These are phyloP conservation scores for Opisthocomus hoazin DNA, from an alignment of 2,113 vertebrate species.

Conservation along the genomic window DNA sequence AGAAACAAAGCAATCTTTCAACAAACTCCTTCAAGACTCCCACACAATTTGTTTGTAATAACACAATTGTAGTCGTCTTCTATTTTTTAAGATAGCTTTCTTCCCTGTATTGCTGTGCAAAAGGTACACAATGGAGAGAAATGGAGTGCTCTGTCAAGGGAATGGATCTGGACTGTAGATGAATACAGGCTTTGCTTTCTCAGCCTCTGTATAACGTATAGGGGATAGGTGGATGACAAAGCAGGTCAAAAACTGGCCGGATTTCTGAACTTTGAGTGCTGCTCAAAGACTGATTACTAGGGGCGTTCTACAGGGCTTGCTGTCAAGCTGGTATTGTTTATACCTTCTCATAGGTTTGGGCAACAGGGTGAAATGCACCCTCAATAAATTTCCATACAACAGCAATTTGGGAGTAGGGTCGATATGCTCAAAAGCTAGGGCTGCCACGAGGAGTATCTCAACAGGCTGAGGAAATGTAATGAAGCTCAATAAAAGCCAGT, in stretches of 20 bases:
- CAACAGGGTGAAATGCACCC: neutral
- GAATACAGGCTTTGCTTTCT: neutral
- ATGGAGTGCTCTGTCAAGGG: neutral
- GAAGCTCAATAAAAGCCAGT: neutral
- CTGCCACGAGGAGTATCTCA: neutral
- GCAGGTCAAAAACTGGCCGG: neutral
- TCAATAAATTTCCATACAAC: neutral
- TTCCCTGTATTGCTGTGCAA: neutral
- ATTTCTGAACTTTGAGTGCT: neutral
- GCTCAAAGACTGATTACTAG: neutral
- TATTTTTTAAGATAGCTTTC: neutral
- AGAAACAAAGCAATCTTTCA: neutral
- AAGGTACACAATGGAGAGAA: neutral
- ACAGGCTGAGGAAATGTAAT: neutral
- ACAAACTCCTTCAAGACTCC: neutral
- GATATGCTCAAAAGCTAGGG: fast-evolving
- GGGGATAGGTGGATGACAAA: neutral
- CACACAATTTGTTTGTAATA: neutral
- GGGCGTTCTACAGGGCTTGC: neutral
- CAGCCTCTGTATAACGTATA: neutral
- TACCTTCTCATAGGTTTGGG: neutral
- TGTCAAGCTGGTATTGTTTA: neutral
- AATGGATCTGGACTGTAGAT: neutral
- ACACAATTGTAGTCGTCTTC: neutral
- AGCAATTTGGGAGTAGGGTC: neutral